Conservation (phyloP, 1,140 invertebrate genomes). For the Arctopsyche grandis region DNA sequence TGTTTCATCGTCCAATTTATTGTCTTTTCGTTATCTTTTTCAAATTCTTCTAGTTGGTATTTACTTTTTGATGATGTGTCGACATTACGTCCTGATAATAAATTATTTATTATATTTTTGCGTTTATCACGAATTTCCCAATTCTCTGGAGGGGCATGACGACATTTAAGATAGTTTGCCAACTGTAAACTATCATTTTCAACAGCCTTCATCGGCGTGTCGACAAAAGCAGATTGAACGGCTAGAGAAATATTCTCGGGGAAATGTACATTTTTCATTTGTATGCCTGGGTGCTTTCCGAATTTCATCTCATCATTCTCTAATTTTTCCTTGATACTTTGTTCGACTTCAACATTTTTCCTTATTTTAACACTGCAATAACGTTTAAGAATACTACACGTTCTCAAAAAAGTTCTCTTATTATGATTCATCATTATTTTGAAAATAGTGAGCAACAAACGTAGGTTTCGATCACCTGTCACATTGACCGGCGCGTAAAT, state of each 20-base stretch:
- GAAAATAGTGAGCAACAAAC: too few relatives aligned
- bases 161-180: constrained; percentile 68
- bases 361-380: constrained; percentile 36
- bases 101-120: constrained; percentile 57
- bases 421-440: neutral
- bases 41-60: constrained; percentile 55
- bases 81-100: constrained; percentile 60
- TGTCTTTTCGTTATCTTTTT: constrained; percentile 57
- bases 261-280: constrained; percentile 63
- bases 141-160: constrained; percentile 72
- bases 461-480: too few relatives aligned
- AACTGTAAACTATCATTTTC: constrained; percentile 67
- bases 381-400: constrained; percentile 16
- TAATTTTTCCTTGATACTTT: constrained; percentile 64
- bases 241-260: constrained; percentile 70
- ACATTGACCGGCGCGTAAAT: too few relatives aligned
- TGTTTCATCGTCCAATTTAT: constrained; percentile 60
- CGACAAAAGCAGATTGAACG: constrained; percentile 66
- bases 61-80: constrained; percentile 55
- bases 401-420: neutral
- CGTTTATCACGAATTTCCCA: constrained; percentile 65
- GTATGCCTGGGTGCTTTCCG: constrained; percentile 74
- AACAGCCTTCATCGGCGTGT: constrained; percentile 67
- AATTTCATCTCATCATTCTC: constrained; percentile 71
- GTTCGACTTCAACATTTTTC: constrained; percentile 35